Conservation (phyloP, 2,113 vertebrate species). For the Gorsachius goisagi region DNA sequence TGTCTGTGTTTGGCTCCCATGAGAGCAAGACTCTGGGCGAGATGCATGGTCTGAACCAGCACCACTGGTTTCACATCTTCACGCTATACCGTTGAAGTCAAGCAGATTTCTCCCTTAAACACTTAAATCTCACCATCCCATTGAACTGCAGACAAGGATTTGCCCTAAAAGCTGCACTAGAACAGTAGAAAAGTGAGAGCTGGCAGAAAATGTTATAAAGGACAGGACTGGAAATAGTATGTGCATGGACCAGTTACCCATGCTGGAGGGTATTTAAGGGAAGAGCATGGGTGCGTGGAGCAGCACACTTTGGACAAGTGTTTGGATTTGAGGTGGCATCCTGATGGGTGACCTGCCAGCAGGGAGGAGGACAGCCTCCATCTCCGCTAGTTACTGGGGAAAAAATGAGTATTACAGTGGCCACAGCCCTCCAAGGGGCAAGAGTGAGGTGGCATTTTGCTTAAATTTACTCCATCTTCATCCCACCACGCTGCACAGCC, state of each 20-base stretch:
- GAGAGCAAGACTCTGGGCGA: accelerated
- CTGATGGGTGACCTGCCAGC: not conserved
- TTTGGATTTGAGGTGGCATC: not conserved
- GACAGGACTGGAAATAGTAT: not conserved
- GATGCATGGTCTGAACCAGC: not conserved
- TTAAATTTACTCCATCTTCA: not conserved
- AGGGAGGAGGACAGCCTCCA: not conserved
- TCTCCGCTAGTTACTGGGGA: not conserved
- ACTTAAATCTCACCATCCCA: not conserved
- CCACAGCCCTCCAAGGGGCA: not conserved
- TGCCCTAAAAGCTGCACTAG: not conserved
- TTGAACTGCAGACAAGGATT: not conserved
- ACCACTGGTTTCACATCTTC: not conserved
- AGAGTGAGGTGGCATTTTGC: not conserved
- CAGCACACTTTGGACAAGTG: not conserved
- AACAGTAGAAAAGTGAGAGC: not conserved
- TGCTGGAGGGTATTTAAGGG: not conserved
- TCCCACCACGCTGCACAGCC: not conserved
- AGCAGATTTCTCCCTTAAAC: not conserved
- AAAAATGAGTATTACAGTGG: not conserved
- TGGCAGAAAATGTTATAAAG: not conserved
- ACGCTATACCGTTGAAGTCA: not conserved
- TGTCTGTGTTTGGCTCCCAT: not conserved
- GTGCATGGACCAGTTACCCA: not conserved
- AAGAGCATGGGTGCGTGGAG: not conserved